These are phyloP conservation scores for Notodonta dromedarius DNA, from an alignment of 2,888 invertebrate species.

Conservation along the genomic window DNA sequence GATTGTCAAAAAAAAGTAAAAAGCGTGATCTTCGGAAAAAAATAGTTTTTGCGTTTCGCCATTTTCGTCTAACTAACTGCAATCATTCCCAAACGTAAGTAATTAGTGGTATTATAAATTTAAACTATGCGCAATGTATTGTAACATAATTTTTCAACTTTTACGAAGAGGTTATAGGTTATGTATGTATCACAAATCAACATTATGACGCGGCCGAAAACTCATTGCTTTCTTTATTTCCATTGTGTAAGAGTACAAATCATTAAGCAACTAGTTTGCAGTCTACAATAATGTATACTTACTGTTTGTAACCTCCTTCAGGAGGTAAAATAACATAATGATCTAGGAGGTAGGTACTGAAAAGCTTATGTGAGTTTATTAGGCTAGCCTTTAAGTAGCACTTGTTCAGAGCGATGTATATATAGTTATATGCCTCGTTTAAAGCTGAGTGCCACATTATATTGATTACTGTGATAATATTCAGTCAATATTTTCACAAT, in stretches of 20 bases:
- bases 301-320: too few relatives aligned
- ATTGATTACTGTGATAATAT: constrained; percentile 13
- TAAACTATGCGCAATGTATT: too few relatives aligned
- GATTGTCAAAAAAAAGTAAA: too few relatives aligned
- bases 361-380: too few relatives aligned
- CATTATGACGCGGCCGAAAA: background rate
- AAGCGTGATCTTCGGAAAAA: background rate
- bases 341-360: too few relatives aligned
- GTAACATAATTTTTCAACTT: background rate
- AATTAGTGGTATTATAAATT: background rate
- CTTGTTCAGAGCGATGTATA: constrained; percentile 66
- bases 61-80: background rate
- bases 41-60: background rate
- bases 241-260: too few relatives aligned
- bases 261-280: too few relatives aligned
- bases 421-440: constrained; percentile 57
- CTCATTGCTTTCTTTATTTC: background rate
- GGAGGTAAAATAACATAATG: too few relatives aligned
- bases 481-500: constrained; percentile 6
- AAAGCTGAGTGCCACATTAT: constrained; percentile 58
- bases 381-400: constrained; percentile 40
- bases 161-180: background rate
- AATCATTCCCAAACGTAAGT: constrained; percentile 2
- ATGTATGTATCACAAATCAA: background rate
- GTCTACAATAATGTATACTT: too few relatives aligned